Evolutionary conservation across 2,888 invertebrate species (phyloP).

Genomic region (Drosophila koepferae): DNA sequence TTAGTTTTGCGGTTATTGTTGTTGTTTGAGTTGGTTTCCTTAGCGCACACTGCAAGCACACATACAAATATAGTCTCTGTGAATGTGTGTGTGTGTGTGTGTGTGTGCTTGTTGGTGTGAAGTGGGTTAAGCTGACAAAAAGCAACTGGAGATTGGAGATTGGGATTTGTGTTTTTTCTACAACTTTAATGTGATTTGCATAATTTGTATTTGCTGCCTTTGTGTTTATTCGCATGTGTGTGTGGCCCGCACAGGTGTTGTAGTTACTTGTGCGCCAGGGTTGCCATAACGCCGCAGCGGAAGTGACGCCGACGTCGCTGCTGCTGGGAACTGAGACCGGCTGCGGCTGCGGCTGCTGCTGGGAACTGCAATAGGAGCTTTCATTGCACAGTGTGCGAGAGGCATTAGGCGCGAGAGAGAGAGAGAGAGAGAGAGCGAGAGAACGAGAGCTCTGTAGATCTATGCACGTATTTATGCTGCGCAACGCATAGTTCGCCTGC

Average conservation of each 20-base stretch:
- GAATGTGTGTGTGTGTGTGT: not conserved
- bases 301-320: constrained; percentile 37
- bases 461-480: constrained; percentile 30
- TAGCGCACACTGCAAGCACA: constrained; percentile 52
- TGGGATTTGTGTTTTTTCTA: constrained; percentile 39
- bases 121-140: constrained; percentile 75
- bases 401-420: not conserved
- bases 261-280: constrained; percentile 47
- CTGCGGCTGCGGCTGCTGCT: constrained; percentile 10
- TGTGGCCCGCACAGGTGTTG: constrained; percentile 66
- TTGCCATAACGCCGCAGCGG: constrained; percentile 49
- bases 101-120: constrained; percentile 53
- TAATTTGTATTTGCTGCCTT: constrained; percentile 50
- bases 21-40: constrained; percentile 43
- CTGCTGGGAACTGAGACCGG: not conserved
- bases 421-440: not conserved
- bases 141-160: constrained; percentile 62
- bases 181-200: constrained; percentile 71
- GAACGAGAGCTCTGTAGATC: not conserved
- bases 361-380: constrained; percentile 43
- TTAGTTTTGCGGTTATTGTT: constrained; percentile 53
- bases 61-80: constrained; percentile 30
- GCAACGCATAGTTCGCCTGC: constrained; percentile 16
- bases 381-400: not conserved
- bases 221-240: constrained; percentile 35